Evolutionary conservation across 2,888 invertebrate genomes (phyloP).

Genomic region (Eupithecia exiguata): DNA sequence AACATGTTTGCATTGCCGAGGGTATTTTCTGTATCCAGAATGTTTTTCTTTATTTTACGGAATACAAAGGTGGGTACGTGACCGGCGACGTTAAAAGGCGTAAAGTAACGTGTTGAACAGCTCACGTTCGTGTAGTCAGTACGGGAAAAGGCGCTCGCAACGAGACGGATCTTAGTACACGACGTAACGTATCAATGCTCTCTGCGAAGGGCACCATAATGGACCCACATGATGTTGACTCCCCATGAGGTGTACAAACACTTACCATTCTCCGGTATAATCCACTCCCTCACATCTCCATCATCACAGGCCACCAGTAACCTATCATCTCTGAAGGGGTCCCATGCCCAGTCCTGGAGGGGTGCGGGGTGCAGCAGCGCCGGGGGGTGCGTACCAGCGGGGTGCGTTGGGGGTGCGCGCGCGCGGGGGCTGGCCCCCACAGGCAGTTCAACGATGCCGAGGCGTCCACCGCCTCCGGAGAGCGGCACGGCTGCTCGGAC

Average conservation of each 20-base stretch:
- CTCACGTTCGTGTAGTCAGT: too few relatives aligned
- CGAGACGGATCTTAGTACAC: too few relatives aligned
- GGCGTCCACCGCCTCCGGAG: slow-evolving; percentile 94
- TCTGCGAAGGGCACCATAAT: too few relatives aligned
- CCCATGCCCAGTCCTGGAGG: slow-evolving; percentile 97
- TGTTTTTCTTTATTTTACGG: too few relatives aligned
- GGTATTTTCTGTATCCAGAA: too few relatives aligned
- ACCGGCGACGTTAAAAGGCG: too few relatives aligned
- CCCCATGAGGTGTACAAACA: too few relatives aligned
- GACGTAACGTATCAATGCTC: too few relatives aligned
- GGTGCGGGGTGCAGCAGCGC: slow-evolving; percentile 95
- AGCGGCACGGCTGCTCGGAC: slow-evolving; percentile 95
- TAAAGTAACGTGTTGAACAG: too few relatives aligned
- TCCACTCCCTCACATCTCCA: slow-evolving; percentile 92
- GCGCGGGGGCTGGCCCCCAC: slow-evolving; percentile 57
- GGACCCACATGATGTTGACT: too few relatives aligned
- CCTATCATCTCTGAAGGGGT: slow-evolving; percentile 92
- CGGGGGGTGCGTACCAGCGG: slow-evolving; percentile 91
- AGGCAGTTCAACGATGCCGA: slow-evolving; percentile 90
- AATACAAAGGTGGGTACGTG: too few relatives aligned
- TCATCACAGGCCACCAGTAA: slow-evolving; percentile 96
- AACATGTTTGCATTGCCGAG: neutral
- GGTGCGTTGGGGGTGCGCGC: slow-evolving; percentile 84
- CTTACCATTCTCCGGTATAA: slow-evolving; percentile 87
- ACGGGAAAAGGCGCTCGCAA: too few relatives aligned